Evolutionary conservation across 2,797 vertebrate genomes (phyloP).

Genomic region (Orientallactaga sibirica): DNA sequence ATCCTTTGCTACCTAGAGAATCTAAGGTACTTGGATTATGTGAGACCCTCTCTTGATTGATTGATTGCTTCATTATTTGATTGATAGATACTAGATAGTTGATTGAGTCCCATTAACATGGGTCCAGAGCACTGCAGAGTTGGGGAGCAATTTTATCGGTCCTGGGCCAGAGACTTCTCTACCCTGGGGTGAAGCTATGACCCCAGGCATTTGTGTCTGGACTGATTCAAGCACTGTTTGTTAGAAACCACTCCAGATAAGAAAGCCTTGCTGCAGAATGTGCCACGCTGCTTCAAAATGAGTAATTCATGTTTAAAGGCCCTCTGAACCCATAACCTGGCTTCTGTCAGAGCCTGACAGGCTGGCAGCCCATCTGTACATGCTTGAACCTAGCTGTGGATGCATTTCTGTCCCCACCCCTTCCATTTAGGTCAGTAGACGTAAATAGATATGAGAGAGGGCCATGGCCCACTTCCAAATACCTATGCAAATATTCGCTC

Average conservation of each 20-base stretch:
- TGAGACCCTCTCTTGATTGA: too few relatives aligned
- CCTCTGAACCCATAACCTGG: not conserved
- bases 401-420: not conserved
- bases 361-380: not conserved
- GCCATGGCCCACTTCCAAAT: constrained; percentile 19
- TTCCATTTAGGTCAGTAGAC: constrained; percentile 47
- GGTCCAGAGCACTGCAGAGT: not conserved
- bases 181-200: not conserved
- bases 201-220: not conserved
- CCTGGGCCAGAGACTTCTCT: not conserved
- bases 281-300: not conserved
- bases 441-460: not conserved
- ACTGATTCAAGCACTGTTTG: not conserved
- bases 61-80: too few relatives aligned
- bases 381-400: not conserved
- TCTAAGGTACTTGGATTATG: too few relatives aligned
- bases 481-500: not conserved
- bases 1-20: too few relatives aligned
- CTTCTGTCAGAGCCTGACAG: not conserved
- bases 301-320: not conserved
- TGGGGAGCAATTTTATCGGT: not conserved
- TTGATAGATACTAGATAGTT: too few relatives aligned
- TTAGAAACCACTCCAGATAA: constrained; percentile 2
- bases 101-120: not conserved
- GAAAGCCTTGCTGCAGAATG: not conserved